These are phyloP conservation scores for Albula glossodonta DNA, from an alignment of 2,113 vertebrate species.

Conservation along the genomic window DNA sequence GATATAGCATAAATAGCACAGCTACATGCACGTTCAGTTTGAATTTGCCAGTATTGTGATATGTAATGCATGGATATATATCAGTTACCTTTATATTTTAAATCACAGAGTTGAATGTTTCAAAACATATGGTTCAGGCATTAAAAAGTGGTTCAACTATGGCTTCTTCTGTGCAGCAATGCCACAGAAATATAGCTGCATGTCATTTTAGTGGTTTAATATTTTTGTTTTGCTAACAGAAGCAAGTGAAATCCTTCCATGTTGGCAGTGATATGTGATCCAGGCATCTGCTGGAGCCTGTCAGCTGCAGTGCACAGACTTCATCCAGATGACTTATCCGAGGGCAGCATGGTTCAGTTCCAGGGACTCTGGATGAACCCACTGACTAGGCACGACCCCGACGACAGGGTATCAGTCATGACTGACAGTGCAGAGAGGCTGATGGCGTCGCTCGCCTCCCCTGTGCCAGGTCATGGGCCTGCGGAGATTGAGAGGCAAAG, in stretches of 20 bases:
- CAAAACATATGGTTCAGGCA: too few species aligned
- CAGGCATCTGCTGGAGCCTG: conserved; percentile 2
- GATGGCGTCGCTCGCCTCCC: conserved; percentile 33
- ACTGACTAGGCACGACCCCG: conserved; percentile 18
- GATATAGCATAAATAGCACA: too few species aligned
- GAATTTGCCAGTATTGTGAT: too few species aligned
- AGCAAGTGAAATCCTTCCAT: not conserved
- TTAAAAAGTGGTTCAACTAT: too few species aligned
- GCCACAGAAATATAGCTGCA: too few species aligned
- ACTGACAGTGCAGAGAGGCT: conserved; percentile 36
- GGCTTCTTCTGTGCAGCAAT: too few species aligned
- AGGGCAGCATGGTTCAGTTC: not conserved
- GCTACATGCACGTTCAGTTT: too few species aligned
- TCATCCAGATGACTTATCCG: not conserved
- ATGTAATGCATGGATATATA: too few species aligned
- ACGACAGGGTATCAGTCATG: conserved; percentile 17
- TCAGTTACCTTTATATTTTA: too few species aligned
- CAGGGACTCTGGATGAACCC: conserved; percentile 28
- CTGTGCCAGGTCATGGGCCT: conserved; percentile 23
- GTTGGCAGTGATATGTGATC: not conserved
- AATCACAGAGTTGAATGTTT: too few species aligned
- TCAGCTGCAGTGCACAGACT: conserved; percentile 5
- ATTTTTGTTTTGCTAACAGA: not conserved
- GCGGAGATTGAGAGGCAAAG: conserved; percentile 26
- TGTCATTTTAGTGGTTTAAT: not conserved